Conservation (phyloP, 2,113 vertebrate species). For the Apeltes quadracus region DNA sequence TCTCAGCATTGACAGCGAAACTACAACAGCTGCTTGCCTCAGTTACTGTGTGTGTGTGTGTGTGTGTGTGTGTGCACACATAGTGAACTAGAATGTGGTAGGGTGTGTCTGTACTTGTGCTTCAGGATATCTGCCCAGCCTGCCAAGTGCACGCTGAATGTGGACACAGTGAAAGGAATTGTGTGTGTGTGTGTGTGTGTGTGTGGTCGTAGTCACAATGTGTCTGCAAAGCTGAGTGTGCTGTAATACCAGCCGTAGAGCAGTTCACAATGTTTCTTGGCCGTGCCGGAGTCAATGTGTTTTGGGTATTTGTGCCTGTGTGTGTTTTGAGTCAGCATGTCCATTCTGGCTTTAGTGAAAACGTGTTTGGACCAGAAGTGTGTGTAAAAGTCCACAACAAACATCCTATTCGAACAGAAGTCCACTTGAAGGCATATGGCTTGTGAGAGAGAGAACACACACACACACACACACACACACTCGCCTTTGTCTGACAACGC, state of each 20-base stretch:
- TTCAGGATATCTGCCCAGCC: slow-evolving; percentile 52
- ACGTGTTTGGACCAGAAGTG: slow-evolving; percentile 35
- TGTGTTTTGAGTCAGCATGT: slow-evolving; percentile 29
- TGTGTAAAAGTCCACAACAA: slow-evolving; percentile 43
- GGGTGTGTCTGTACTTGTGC: slow-evolving; percentile 64
- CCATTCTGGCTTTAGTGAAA: slow-evolving; percentile 27
- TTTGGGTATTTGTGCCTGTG: slow-evolving; percentile 35
- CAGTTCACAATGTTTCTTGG: slow-evolving; percentile 45
- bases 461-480: slow-evolving; percentile 8
- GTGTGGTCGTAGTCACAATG: slow-evolving; percentile 25
- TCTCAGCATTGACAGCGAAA: slow-evolving; percentile 58
- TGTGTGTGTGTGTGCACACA: slow-evolving; percentile 7
- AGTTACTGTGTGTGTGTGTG: slow-evolving; percentile 35
- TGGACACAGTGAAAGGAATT: slow-evolving; percentile 40
- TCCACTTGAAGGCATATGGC: slow-evolving; percentile 29
- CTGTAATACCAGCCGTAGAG: slow-evolving; percentile 44
- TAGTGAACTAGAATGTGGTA: slow-evolving; percentile 51
- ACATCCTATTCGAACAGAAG: slow-evolving; percentile 42
- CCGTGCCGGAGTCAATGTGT: slow-evolving; percentile 30
- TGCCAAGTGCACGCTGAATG: slow-evolving; percentile 31
- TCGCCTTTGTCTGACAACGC: slow-evolving; percentile 58
- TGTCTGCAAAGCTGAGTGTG: slow-evolving; percentile 41
- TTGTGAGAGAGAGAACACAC: slow-evolving; percentile 11
- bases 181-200: slow-evolving; percentile 21
- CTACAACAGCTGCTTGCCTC: slow-evolving; percentile 67